Base-by-base conservation (phyloP, 2,888 invertebrate species). In the Deroplatys truncata region DNA sequence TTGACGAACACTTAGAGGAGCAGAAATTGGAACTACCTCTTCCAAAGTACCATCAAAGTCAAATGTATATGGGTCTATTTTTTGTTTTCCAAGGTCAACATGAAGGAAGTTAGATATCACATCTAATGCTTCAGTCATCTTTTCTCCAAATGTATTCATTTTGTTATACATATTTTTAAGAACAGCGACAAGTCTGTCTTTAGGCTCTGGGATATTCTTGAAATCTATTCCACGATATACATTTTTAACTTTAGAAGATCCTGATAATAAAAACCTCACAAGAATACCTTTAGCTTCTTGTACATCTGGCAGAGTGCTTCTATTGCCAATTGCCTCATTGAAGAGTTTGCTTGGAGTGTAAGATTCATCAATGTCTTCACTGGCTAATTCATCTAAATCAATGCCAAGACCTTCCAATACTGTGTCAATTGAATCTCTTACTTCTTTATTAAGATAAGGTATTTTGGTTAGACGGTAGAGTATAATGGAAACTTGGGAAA, bases 51-150 rank as follows among this genome's bases (percentile, higher is more conserved):
- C 84, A 29, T 28, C 83, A 88, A 89, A 89, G 31, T 89, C 89
- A 82, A 88, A 89, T n/a, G 89, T 89, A 28, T 89, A 85, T 83
- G 89, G 89, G 35, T 89, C 89, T 43, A 89, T 84, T 28, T 88
- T 49, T 16, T 49, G 82, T 4, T 88, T 72, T 28, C 72, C 82
- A 20, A 89, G 31, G 16, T 89, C 15, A 56, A 89, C 88, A 20
- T 88, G 82, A 56, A 89, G 85, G 82, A 88, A 88, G 25, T 29
- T 49, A 2, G 89, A 82, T 20, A 89, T 29, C 25, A 89, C 28
- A 43, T 89, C 28, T 7, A 89, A 82, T 20, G 89, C 88, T 10
- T 89, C 82, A 7, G n/a, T 43, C 82, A 88, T 84, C 13, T 84
- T 87, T 20, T 31, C 29, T 0, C 85, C 89, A 28, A 89, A 31